These are phyloP conservation scores for Notospermus geniculatus DNA, from an alignment of 1,140 invertebrate genomes.

Conservation along the genomic window DNA sequence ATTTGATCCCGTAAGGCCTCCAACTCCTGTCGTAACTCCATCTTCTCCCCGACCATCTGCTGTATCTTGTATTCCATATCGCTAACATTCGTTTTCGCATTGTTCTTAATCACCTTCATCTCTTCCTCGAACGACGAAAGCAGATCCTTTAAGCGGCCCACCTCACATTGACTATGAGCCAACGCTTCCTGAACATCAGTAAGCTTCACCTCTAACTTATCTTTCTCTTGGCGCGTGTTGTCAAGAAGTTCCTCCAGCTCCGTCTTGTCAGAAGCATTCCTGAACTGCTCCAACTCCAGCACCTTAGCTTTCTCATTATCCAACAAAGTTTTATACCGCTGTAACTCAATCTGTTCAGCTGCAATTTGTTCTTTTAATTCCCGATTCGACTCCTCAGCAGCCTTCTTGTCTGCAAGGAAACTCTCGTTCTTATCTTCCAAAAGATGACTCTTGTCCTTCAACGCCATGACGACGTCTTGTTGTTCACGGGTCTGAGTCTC, in stretches of 20 bases:
- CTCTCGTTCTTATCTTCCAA: slow-evolving; percentile 69
- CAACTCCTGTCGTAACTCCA: slow-evolving; percentile 68
- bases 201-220: slow-evolving; percentile 44
- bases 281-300: slow-evolving; percentile 62
- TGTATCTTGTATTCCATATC: slow-evolving; percentile 77
- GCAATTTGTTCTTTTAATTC: slow-evolving; percentile 68
- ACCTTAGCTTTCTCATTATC: slow-evolving; percentile 73
- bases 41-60: slow-evolving; percentile 70
- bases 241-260: slow-evolving; percentile 72
- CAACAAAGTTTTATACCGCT: slow-evolving; percentile 70
- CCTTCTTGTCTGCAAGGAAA: slow-evolving; percentile 67
- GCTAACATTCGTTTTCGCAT: slow-evolving; percentile 72
- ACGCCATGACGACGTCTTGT: slow-evolving; percentile 60
- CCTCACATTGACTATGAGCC: slow-evolving; percentile 72
- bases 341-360: slow-evolving; percentile 71
- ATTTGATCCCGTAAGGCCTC: slow-evolving; percentile 71
- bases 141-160: slow-evolving; percentile 70
- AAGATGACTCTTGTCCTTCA: slow-evolving; percentile 53
- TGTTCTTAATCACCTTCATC: slow-evolving; percentile 72
- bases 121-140: slow-evolving; percentile 70
- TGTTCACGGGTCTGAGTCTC: slow-evolving; percentile 50
- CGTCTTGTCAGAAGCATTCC: slow-evolving; percentile 63
- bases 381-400: slow-evolving; percentile 69
- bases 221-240: slow-evolving; percentile 71
- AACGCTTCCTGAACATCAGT: slow-evolving; percentile 57